These are phyloP conservation scores for Sminthurinus signatus DNA, from an alignment of 1,140 invertebrate genomes.

Conservation along the genomic window DNA sequence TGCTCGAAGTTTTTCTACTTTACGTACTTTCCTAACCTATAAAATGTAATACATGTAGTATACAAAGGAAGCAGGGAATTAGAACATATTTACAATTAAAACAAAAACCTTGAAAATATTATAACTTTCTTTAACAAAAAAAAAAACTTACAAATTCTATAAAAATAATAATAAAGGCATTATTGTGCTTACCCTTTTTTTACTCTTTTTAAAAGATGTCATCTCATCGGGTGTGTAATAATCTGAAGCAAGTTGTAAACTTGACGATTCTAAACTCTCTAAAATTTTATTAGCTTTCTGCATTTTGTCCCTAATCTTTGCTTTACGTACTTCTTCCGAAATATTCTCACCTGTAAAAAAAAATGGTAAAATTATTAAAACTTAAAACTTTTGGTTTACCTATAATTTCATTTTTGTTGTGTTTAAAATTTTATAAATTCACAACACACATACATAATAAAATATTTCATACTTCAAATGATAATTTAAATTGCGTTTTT, in stretches of 20 bases:
- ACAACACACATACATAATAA: too few relatives aligned
- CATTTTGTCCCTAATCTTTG: slow-evolving; percentile 46
- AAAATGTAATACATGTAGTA: background rate
- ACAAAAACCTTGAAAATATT: too few relatives aligned
- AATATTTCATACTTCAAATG: background rate
- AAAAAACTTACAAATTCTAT: background rate
- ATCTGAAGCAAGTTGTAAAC: slow-evolving; percentile 71
- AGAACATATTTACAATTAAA: background rate
- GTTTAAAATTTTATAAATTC: background rate
- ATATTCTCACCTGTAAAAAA: slow-evolving; percentile 28
- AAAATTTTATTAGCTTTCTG: slow-evolving; percentile 57
- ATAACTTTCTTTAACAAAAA: background rate
- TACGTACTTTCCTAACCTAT: slow-evolving; percentile 48
- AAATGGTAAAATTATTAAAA: slow-evolving; percentile 42
- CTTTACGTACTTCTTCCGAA: slow-evolving; percentile 40
- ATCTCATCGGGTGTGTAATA: slow-evolving; percentile 81
- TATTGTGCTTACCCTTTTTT: slow-evolving; percentile 66
- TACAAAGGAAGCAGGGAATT: background rate
- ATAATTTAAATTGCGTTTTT: too few relatives aligned
- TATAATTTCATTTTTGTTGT: background rate
- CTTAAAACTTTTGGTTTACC: slow-evolving; percentile 38
- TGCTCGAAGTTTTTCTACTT: slow-evolving; percentile 52
- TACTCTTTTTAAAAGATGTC: slow-evolving; percentile 85
- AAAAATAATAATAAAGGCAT: background rate
- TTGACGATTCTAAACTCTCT: slow-evolving; percentile 62